Percentiles rank a stretch among this genome's conserved stretches.
phyloP scores from a whole-genome alignment of 2,888 invertebrate species.

The Caenorhabditis angaria region DNA sequence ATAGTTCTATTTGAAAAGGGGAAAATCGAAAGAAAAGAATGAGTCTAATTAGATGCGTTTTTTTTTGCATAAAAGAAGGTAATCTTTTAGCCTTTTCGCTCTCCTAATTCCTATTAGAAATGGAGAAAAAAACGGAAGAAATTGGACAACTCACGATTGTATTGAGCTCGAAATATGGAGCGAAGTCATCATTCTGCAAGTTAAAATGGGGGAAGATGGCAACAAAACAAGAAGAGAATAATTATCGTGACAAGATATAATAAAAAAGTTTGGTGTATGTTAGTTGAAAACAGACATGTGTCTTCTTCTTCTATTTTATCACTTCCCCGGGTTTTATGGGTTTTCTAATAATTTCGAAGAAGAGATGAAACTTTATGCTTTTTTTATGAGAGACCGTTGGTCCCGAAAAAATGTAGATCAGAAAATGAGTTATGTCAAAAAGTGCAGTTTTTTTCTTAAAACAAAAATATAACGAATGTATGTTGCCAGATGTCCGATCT shows the following conservation, averaged over 20 bases:
- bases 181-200: neutral
- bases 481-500: neutral
- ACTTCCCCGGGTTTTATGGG: slow-evolving; percentile 1
- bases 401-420: too few relatives aligned
- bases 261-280: neutral
- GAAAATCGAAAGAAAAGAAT: neutral
- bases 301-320: neutral
- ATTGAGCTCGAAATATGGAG: neutral
- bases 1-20: neutral
- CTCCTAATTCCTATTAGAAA: too few relatives aligned
- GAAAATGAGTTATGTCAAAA: neutral
- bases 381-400: neutral
- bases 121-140: too few relatives aligned
- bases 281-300: neutral
- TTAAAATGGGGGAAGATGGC: neutral
- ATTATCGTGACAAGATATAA: neutral
- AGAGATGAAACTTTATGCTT: neutral
- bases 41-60: neutral
- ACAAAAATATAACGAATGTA: too few relatives aligned
- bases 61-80: slow-evolving; percentile 1
- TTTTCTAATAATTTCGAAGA: neutral
- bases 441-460: neutral
- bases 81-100: neutral
- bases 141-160: slow-evolving; percentile 1
- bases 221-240: neutral